Evolutionary conservation across 2,888 invertebrate species (phyloP).

Genomic region (Polymixis flavicincta): DNA sequence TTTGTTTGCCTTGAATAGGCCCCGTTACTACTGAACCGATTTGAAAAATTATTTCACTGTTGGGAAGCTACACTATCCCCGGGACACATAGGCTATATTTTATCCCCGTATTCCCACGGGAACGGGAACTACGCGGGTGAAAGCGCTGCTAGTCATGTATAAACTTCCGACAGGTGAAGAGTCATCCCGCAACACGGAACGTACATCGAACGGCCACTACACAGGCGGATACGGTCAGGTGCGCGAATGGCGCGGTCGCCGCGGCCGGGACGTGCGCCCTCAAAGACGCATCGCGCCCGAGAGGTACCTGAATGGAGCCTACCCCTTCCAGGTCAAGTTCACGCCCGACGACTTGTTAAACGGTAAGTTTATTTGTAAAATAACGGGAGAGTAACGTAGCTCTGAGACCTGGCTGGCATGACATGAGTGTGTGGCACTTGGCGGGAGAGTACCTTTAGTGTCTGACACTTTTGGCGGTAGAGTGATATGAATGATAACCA

Average conservation of each 20-base stretch:
- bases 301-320: conserved; percentile 92
- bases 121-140: too few relatives aligned
- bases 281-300: conserved; percentile 90
- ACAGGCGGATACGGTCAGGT: conserved; percentile 53
- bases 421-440: background rate
- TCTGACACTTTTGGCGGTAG: background rate
- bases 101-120: too few relatives aligned
- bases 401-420: background rate
- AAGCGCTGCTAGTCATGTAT: background rate
- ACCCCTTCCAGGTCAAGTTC: conserved; percentile 92
- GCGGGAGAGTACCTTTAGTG: background rate
- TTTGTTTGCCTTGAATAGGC: too few relatives aligned
- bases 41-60: too few relatives aligned
- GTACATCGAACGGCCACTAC: conserved; percentile 46
- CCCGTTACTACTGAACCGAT: too few relatives aligned
- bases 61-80: too few relatives aligned
- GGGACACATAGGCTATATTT: too few relatives aligned
- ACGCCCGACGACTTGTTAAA: conserved; percentile 91
- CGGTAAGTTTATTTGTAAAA: conserved; percentile 75
- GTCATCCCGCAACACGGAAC: conserved; percentile 51
- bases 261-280: conserved; percentile 69
- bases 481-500: too few relatives aligned
- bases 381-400: background rate
- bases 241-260: conserved; percentile 67
- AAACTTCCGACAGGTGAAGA: conserved; percentile 53